phyloP scores from a whole-genome alignment of 2,113 vertebrate species.

The Lagenorhynchus albirostris region DNA sequence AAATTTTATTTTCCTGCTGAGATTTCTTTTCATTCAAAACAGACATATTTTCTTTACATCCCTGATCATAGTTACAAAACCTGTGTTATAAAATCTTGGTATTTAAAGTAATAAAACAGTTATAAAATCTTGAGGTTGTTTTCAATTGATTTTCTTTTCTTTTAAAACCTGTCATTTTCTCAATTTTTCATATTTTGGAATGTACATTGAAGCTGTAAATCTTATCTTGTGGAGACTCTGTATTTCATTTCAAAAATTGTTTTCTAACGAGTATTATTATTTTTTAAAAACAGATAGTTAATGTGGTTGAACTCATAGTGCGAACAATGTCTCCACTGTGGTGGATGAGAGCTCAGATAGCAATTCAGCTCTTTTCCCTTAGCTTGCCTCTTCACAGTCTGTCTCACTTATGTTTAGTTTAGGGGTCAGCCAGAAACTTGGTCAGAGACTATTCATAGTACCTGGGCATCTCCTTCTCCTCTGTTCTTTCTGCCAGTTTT shows the following conservation, averaged over 20 bases:
- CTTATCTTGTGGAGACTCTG: background rate
- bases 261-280: background rate
- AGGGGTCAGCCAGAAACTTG: background rate
- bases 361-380: background rate
- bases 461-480: background rate
- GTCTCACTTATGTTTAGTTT: background rate
- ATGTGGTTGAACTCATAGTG: background rate
- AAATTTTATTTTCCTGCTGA: background rate
- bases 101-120: background rate
- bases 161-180: background rate
- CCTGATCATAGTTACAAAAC: background rate
- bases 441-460: background rate
- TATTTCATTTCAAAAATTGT: background rate
- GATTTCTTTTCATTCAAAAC: background rate
- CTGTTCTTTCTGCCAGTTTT: background rate
- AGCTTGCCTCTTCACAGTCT: background rate
- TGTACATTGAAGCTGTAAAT: background rate
- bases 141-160: background rate
- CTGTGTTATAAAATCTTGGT: background rate
- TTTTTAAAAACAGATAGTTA: background rate
- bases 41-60: background rate
- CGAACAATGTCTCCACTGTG: background rate
- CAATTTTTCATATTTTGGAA: background rate
- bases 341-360: background rate
- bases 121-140: background rate